phyloP scores from a whole-genome alignment of 1,140 invertebrate genomes.

The Euura saliciscinereae region DNA sequence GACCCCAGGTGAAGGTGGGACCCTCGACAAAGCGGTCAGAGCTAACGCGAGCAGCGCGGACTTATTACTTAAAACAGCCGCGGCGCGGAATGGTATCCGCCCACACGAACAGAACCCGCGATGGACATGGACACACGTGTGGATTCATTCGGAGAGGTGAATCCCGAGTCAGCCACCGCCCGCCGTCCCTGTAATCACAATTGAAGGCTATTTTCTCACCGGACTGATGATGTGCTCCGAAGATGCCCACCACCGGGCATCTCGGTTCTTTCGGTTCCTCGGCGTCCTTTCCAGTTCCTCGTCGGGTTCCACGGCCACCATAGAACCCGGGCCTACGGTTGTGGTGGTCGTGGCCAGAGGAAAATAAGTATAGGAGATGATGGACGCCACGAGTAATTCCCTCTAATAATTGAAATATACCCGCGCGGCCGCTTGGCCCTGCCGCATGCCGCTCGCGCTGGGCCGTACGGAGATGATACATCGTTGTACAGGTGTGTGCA shows the following conservation, averaged over 20 bases:
- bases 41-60: neutral
- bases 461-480: too few relatives aligned
- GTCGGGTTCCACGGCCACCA: neutral
- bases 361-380: constrained; percentile 62
- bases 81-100: neutral
- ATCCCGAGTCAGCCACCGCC: constrained; percentile 26
- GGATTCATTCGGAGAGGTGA: neutral
- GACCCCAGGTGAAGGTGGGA: too few relatives aligned
- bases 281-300: neutral
- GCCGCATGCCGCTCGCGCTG: neutral
- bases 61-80: neutral
- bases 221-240: constrained; percentile 58
- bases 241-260: constrained; percentile 34
- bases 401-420: constrained; percentile 63
- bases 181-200: constrained; percentile 62
- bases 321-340: constrained; percentile 11
- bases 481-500: too few relatives aligned
- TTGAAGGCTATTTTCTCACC: constrained; percentile 63
- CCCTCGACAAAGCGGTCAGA: neutral
- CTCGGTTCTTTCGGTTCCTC: neutral
- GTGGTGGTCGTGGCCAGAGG: constrained; percentile 48
- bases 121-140: neutral
- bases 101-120: neutral
- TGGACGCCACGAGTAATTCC: constrained; percentile 60
- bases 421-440: constrained; percentile 36